Percentiles rank a stretch among this genome's conserved stretches.
phyloP scores from a whole-genome alignment of 2,888 invertebrate species.

The Crematogaster levior region DNA sequence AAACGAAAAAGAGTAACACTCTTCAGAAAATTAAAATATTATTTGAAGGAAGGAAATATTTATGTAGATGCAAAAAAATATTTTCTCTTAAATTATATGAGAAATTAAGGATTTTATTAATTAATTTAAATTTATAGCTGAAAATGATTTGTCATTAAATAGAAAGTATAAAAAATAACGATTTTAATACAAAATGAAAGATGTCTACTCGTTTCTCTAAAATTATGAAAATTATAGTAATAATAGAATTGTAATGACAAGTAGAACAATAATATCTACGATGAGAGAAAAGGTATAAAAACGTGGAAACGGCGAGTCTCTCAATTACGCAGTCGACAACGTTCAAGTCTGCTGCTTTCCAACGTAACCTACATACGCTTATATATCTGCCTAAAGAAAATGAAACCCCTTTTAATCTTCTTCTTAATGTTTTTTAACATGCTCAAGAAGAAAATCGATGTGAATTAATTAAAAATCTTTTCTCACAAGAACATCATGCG shows the following conservation, averaged over 20 bases:
- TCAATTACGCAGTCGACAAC: conserved; percentile 32
- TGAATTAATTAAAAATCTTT: neutral
- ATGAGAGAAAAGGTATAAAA: conserved; percentile 35
- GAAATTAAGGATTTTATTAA: neutral
- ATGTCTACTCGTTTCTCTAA: neutral
- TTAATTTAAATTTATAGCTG: neutral
- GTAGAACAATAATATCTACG: conserved; percentile 24
- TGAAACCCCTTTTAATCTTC: conserved; percentile 28
- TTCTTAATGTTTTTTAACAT: conserved; percentile 20
- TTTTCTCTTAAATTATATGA: conserved; percentile 4
- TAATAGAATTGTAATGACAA: conserved; percentile 1
- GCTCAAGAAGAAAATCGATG: neutral
- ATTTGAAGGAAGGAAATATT: neutral
- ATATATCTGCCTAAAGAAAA: conserved; percentile 32
- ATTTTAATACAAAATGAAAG: neutral
- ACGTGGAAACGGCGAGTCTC: conserved; percentile 25
- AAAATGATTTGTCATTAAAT: neutral
- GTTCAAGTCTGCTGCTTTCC: conserved; percentile 46
- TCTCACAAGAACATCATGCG: neutral
- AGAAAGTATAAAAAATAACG: neutral
- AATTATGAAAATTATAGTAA: conserved; percentile 35
- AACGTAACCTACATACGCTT: conserved; percentile 50
- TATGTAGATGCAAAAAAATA: neutral
- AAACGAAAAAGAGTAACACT: neutral
- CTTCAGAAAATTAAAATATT: neutral